Conservation (phyloP, 2,113 vertebrate species). For the Tinamus guttatus region DNA sequence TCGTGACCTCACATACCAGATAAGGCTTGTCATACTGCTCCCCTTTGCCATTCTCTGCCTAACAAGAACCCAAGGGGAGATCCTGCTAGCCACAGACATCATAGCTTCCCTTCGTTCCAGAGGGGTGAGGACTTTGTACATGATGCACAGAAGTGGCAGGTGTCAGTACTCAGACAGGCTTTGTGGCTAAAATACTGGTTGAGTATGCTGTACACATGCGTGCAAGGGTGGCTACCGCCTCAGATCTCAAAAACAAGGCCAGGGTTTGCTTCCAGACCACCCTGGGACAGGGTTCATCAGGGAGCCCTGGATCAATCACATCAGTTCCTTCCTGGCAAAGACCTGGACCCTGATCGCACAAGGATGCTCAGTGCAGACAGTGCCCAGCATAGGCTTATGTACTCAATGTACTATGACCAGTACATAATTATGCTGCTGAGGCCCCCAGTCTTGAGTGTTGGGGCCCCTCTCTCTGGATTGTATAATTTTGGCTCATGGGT, state of each 20-base stretch:
- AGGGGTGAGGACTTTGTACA: neutral
- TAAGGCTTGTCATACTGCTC: neutral
- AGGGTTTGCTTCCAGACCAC: neutral
- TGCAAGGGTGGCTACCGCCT: fast-evolving
- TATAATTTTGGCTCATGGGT: fast-evolving
- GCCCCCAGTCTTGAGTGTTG: fast-evolving
- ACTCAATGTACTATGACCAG: too few relatives aligned
- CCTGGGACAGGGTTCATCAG: fast-evolving
- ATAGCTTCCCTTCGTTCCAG: neutral
- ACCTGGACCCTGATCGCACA: neutral
- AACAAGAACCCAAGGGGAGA: neutral
- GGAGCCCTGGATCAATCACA: neutral
- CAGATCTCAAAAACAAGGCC: neutral
- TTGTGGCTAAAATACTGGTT: neutral
- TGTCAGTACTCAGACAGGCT: neutral
- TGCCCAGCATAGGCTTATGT: neutral
- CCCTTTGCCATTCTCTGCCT: neutral
- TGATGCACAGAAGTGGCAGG: neutral
- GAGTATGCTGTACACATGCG: fast-evolving
- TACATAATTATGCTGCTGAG: too few relatives aligned
- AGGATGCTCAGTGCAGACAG: fast-evolving
- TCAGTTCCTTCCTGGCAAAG: fast-evolving
- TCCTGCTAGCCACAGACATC: neutral
- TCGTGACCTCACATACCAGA: neutral
- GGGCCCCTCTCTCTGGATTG: fast-evolving